Percentiles rank a stretch among this genome's conserved stretches.
Conservation (phyloP, 2,113 vertebrate species). For the Brienomyrus brachyistius region DNA sequence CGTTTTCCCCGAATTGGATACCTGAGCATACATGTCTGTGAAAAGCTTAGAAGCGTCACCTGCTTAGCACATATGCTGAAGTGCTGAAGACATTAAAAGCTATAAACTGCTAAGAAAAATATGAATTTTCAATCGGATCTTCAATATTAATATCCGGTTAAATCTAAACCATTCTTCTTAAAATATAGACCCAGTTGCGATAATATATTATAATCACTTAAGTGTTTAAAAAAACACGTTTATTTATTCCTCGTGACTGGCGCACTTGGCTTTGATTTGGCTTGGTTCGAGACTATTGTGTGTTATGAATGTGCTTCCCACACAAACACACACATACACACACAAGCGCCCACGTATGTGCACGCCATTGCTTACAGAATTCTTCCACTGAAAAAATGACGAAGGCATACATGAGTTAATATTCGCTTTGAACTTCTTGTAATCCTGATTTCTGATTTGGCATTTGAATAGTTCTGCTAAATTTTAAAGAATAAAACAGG, state of each 20-base stretch:
- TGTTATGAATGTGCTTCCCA: conserved; percentile 23
- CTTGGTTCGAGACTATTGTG: background rate
- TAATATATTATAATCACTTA: background rate
- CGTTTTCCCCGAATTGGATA: background rate
- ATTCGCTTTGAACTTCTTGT: background rate
- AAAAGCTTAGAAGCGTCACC: background rate
- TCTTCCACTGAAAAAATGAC: background rate
- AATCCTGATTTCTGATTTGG: background rate
- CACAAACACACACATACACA: conserved; percentile 16
- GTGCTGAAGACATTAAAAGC: background rate
- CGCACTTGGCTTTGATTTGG: conserved; percentile 29
- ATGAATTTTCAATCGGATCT: background rate
- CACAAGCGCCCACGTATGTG: conserved; percentile 18
- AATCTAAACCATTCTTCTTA: background rate
- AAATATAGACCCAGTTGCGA: background rate
- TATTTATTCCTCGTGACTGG: conserved; percentile 6
- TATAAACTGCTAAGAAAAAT: background rate
- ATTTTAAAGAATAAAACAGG: background rate
- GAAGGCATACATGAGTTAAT: background rate
- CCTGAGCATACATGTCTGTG: background rate
- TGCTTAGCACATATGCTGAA: background rate
- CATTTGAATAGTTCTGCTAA: background rate
- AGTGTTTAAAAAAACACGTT: background rate
- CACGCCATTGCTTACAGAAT: background rate
- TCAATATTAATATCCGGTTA: background rate